Percentiles rank a stretch among this genome's conserved stretches.
Conservation (phyloP, 2,888 invertebrate species). For the Coenonympha arcania region DNA sequence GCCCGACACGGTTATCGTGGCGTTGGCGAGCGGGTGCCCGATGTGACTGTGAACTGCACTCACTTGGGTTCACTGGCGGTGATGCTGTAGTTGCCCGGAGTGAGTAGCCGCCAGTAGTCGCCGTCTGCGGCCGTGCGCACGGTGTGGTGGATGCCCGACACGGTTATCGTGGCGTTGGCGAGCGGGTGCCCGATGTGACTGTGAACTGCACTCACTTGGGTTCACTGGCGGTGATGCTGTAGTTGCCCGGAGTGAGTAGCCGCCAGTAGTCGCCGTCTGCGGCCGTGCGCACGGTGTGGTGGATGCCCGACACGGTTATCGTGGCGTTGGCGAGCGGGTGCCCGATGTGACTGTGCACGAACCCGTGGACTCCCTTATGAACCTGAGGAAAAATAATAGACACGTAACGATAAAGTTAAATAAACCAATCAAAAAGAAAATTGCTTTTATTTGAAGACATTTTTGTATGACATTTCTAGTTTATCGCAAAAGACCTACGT, state of each 20-base stretch:
- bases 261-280: constrained; percentile 94
- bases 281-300: constrained; percentile 81
- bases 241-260: constrained; percentile 87
- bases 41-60: constrained; percentile 80
- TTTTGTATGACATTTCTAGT: too few species aligned
- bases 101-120: too few species aligned
- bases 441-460: too few species aligned
- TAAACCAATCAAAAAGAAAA: too few species aligned
- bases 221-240: constrained; percentile 78
- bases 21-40: constrained; percentile 82
- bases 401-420: not conserved
- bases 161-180: too few species aligned
- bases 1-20: constrained; percentile 82
- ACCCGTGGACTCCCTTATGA: constrained; percentile 89
- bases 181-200: not conserved
- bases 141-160: not conserved
- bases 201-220: constrained; percentile 1
- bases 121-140: too few species aligned
- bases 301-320: constrained; percentile 82
- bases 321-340: constrained; percentile 81
- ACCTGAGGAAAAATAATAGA: constrained; percentile 69
- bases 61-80: not conserved
- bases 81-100: not conserved
- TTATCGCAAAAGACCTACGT: too few species aligned
- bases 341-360: constrained; percentile 87